phyloP scores from a whole-genome alignment of 2,888 invertebrate genomes.

The Mystacides longicornis region DNA sequence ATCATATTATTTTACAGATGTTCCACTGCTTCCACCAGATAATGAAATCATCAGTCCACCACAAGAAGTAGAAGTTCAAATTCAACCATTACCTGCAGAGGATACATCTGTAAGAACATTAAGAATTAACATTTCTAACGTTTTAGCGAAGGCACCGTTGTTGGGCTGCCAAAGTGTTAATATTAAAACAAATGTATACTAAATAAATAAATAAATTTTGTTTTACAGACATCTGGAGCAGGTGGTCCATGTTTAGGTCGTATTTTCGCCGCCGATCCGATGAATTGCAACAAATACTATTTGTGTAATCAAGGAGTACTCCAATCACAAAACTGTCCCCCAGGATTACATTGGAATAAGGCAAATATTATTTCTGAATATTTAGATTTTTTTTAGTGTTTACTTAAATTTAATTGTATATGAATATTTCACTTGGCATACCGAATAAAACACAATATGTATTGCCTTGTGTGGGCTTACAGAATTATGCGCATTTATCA shows the following conservation, averaged over 20 bases:
- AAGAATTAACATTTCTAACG: too few relatives aligned
- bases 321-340: constrained; percentile 63
- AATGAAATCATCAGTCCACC: not conserved
- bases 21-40: not conserved
- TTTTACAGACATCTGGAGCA: not conserved
- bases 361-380: constrained; percentile 30
- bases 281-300: constrained; percentile 72
- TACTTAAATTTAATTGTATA: too few relatives aligned
- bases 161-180: not conserved
- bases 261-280: constrained; percentile 53
- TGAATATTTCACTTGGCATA: too few relatives aligned
- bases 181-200: not conserved
- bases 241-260: constrained; percentile 46
- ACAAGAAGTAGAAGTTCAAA: not conserved
- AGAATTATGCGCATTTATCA: too few relatives aligned
- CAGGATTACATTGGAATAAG: constrained; percentile 70
- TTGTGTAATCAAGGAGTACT: constrained; percentile 69
- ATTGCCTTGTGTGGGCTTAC: too few relatives aligned
- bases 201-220: not conserved
- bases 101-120: not conserved
- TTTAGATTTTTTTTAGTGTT: too few relatives aligned
- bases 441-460: too few relatives aligned
- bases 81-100: not conserved
- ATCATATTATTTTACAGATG: not conserved
- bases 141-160: too few relatives aligned